These are phyloP conservation scores for Trissolcus japonicus DNA, from an alignment of 2,888 invertebrate species.

Conservation along the genomic window DNA sequence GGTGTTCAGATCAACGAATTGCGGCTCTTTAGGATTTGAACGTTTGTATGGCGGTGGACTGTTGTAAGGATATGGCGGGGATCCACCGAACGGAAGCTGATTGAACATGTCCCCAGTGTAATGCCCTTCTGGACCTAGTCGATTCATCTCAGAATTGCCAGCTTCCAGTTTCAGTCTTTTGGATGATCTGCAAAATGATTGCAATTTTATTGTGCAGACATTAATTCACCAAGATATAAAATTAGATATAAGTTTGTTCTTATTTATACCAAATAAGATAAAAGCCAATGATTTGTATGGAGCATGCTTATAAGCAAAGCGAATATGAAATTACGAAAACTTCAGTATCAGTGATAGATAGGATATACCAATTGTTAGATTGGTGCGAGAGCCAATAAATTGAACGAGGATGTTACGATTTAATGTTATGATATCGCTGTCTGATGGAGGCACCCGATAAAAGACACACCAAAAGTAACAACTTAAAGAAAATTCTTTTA, in stretches of 20 bases:
- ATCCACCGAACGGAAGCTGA: conserved; percentile 67
- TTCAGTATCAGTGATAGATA: neutral
- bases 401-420: conserved; percentile 26
- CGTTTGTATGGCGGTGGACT: conserved; percentile 73
- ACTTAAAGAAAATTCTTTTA: conserved; percentile 64
- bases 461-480: conserved; percentile 52
- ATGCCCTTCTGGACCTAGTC: conserved; percentile 71
- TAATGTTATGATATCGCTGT: conserved; percentile 34
- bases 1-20: conserved; percentile 63
- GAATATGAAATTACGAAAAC: neutral
- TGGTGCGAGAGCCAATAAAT: conserved; percentile 33
- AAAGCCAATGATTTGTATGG: no score
- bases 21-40: conserved; percentile 63
- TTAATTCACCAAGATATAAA: neutral
- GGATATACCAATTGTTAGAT: conserved; percentile 12
- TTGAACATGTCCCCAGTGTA: conserved; percentile 68
- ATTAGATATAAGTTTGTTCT: no score
- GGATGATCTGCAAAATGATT: conserved; percentile 77
- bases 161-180: conserved; percentile 81
- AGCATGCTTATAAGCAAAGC: neutral
- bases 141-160: conserved; percentile 74
- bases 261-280: no score
- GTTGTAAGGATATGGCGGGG: conserved; percentile 74
- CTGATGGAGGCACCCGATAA: conserved; percentile 53
- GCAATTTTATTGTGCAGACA: neutral